Evolutionary conservation across 2,113 vertebrate genomes (phyloP).

Genomic region (Romanogobio albipinnatus): DNA sequence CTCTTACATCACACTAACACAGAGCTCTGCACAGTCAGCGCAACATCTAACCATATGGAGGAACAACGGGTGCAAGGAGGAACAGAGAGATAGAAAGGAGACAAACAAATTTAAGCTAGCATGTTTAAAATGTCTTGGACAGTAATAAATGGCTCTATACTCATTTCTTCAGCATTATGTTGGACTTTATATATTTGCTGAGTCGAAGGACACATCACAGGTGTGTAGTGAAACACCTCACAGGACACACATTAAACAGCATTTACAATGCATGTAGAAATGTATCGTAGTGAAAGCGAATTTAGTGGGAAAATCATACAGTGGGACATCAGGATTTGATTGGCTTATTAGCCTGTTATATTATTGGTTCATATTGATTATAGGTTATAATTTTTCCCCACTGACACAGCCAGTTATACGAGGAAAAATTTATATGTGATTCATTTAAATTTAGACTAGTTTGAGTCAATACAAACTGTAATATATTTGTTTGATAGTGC

Average conservation of each 20-base stretch:
- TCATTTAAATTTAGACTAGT: too few relatives aligned
- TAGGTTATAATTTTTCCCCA: too few relatives aligned
- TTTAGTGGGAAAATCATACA: neutral
- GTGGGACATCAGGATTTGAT: neutral
- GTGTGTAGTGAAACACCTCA: neutral
- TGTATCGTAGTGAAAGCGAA: neutral
- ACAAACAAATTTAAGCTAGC: neutral
- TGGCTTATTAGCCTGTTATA: too few relatives aligned
- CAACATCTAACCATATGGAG: constrained; percentile 65
- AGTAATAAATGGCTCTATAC: neutral
- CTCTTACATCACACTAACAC: constrained; percentile 43
- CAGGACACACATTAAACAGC: neutral
- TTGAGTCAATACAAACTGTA: too few relatives aligned
- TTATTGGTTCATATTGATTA: too few relatives aligned
- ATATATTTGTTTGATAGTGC: too few relatives aligned
- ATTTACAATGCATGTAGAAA: neutral
- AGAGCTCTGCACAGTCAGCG: constrained; percentile 70
- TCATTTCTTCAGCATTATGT: neutral
- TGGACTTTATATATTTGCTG: neutral
- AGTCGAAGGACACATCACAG: neutral
- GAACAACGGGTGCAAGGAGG: constrained; percentile 41
- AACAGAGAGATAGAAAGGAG: constrained; percentile 7
- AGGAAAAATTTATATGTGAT: too few relatives aligned
- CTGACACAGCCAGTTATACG: too few relatives aligned
- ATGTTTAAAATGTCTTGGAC: neutral